Evolutionary conservation across 2,113 vertebrate species (phyloP).

Genomic region (Sisor rabdophorus): DNA sequence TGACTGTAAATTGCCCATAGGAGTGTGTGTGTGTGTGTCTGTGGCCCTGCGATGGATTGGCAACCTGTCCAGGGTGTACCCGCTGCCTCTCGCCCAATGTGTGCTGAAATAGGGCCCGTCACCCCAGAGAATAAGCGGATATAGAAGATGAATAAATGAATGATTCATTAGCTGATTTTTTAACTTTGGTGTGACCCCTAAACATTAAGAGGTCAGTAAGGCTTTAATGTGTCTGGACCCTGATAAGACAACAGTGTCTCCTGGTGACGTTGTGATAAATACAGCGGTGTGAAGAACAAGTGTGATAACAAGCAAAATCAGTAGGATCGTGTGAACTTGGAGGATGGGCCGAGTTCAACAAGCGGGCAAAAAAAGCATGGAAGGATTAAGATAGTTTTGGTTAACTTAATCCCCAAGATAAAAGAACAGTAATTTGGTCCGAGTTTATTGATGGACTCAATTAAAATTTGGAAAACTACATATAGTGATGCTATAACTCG

Average conservation of each 20-base stretch:
- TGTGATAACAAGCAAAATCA: slow-evolving; percentile 36
- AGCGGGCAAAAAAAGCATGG: not conserved
- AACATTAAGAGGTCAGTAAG: slow-evolving; percentile 16
- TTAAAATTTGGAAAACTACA: not conserved
- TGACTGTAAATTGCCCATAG: too few relatives aligned
- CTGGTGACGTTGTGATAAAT: slow-evolving; percentile 25
- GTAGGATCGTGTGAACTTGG: slow-evolving; percentile 27
- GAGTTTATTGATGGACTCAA: not conserved
- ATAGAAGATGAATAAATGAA: too few relatives aligned
- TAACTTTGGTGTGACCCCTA: not conserved
- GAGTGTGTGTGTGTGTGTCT: too few relatives aligned
- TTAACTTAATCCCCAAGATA: not conserved
- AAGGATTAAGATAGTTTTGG: not conserved
- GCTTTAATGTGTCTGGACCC: slow-evolving; percentile 15
- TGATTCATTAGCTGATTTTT: too few relatives aligned
- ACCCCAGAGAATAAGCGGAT: too few relatives aligned
- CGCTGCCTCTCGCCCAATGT: too few relatives aligned
- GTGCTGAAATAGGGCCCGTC: too few relatives aligned
- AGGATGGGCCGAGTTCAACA: slow-evolving; percentile 24
- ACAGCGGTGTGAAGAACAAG: slow-evolving; percentile 16
- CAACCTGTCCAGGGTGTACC: too few relatives aligned
- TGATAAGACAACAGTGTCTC: slow-evolving; percentile 21
- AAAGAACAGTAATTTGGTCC: not conserved
- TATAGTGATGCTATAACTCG: not conserved
- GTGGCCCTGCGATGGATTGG: too few relatives aligned